phyloP scores from a whole-genome alignment of 2,888 invertebrate species.

The Chironomus riparius region DNA sequence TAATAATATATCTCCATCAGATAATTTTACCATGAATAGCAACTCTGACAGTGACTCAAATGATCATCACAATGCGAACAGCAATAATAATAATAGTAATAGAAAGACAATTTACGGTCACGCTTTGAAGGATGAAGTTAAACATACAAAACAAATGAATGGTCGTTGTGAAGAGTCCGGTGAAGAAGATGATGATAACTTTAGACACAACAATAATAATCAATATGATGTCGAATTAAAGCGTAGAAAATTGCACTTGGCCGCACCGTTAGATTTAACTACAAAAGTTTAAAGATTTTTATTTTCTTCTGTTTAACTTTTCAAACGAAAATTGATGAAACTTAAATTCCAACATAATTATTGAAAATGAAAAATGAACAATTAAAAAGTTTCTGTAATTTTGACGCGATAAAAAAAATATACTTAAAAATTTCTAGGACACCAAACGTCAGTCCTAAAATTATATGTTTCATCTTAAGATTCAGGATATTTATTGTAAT shows the following conservation, averaged over 20 bases:
- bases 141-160: slow-evolving; percentile 28
- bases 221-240: slow-evolving; percentile 46
- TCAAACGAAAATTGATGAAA: no score
- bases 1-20: slow-evolving; percentile 29
- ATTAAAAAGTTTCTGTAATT: no score
- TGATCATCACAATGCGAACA: slow-evolving; percentile 35
- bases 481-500: no score
- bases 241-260: slow-evolving; percentile 47
- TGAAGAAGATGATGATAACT: slow-evolving; percentile 37
- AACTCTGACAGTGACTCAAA: slow-evolving; percentile 33
- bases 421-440: no score
- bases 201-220: slow-evolving; percentile 40
- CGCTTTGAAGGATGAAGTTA: not conserved
- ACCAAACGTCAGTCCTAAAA: no score
- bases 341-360: no score
- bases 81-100: slow-evolving; percentile 31
- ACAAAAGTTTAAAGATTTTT: slow-evolving; percentile 51
- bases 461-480: no score
- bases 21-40: slow-evolving; percentile 37
- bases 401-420: no score
- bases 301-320: not conserved
- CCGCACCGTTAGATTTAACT: slow-evolving; percentile 54
- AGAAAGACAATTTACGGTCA: slow-evolving; percentile 44
- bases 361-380: no score
- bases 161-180: slow-evolving; percentile 40